Evolutionary conservation across 1,140 invertebrate species (phyloP).

Genomic region (Melipona quadrifasciata): DNA sequence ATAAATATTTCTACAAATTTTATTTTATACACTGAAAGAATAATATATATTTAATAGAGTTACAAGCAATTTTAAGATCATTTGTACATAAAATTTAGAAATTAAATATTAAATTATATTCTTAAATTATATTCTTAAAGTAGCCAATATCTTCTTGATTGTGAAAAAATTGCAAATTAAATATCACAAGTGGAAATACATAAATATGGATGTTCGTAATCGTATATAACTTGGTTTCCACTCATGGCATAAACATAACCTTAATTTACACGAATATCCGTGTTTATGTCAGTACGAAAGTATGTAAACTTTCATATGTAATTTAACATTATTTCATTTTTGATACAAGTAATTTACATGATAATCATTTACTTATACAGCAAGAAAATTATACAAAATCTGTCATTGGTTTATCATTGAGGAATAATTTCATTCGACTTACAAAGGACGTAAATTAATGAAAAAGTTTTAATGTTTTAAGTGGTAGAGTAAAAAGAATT

Average conservation of each 20-base stretch:
- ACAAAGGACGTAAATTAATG: neutral
- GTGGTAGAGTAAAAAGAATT: neutral
- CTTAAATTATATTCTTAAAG: no score
- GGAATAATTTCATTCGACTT: neutral
- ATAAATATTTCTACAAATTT: neutral
- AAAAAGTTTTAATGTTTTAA: neutral
- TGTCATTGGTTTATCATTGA: neutral
- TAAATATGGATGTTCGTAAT: neutral
- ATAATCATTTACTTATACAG: neutral
- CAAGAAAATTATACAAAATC: neutral
- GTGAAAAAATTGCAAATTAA: neutral
- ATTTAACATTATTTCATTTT: neutral
- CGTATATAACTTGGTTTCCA: neutral
- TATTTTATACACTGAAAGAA: neutral
- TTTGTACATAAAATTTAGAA: neutral
- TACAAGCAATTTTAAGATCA: neutral
- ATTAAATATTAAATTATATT: neutral
- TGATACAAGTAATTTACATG: neutral
- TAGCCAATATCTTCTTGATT: neutral
- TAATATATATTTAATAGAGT: neutral
- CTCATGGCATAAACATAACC: constrained; percentile 15
- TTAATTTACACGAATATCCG: neutral
- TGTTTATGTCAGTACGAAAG: neutral
- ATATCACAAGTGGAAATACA: neutral
- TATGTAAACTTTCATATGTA: neutral